Evolutionary conservation across 2,888 invertebrate genomes (phyloP), one percentile per base, ranked within the genome.

Genomic region (Pediacus dermestoides): DNA sequence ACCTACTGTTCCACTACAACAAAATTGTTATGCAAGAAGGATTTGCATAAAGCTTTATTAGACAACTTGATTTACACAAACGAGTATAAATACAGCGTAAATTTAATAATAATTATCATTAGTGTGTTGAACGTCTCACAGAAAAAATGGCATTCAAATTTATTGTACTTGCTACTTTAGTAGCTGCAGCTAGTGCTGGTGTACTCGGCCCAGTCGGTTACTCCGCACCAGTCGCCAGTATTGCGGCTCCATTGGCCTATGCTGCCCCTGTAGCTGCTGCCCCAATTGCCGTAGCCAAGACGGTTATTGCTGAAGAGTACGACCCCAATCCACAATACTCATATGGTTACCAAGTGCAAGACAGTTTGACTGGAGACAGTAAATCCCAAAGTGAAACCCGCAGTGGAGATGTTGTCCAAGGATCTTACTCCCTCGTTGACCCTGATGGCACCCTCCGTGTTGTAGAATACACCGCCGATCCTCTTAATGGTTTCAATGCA

Each of bases 371-470:
- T 47, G 76, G 76, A 10, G 76, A 76, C 66, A 72, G 58, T 63
- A 76, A 77, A 63, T 70, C 68, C 12, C 81, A 81, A 67, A 76
- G 77, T 48, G 81, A 81, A 70, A 77, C 76, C 45, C 77, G 81
- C 44, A 68, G 71, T 48, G 81, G 81, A 7, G 78, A 78, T 66
- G 73, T 73, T 51, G 80, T 81, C 27, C 74, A 75, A 61, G 79
- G 50, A 22, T 45, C 47, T 42, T 76, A 77, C 67, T 73, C 74
- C 13, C 65, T 76, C 31, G 62, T 72, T 16, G 75, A 76, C 53
- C 76, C 80, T n/a, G 80, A 81, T 57, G 80, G 80, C 52, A 77
- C 76, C 39, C 75, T 75, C 58, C 75, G 80, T 48, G 78, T 75
- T 14, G 80, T 53, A 6, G 54, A 56, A 26, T 57, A 55, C 43